Evolutionary conservation across 35 echinoderm and acorn worm genomes (phyloP).

Genomic region (Eucidaris tribuloides): DNA sequence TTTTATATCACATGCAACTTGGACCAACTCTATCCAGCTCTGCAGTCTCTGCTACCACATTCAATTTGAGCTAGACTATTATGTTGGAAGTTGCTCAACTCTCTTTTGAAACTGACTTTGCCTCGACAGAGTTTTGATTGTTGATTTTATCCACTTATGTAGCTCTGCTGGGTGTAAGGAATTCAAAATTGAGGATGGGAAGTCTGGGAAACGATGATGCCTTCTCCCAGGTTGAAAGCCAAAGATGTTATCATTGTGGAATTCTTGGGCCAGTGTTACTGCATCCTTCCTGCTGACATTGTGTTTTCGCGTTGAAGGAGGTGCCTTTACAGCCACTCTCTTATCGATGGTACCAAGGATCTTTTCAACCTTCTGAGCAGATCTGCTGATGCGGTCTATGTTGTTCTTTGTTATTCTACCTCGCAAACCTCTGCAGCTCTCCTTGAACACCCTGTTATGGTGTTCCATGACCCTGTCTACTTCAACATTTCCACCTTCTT

Average conservation of each 20-base stretch:
- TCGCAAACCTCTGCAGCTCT: conserved; percentile 11
- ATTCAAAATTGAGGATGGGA: conserved; percentile 10
- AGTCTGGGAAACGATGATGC: conserved; percentile 27
- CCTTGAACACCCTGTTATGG: conserved; percentile 61
- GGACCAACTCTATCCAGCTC: too few species aligned
- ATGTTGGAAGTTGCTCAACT: too few species aligned
- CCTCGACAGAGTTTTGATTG: too few species aligned
- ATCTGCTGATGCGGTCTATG: conserved; percentile 42
- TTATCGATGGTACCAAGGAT: too few species aligned
- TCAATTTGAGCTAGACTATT: too few species aligned
- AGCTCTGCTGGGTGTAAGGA: background rate
- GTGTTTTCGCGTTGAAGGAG: too few species aligned
- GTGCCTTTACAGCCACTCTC: too few species aligned
- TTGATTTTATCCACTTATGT: too few species aligned
- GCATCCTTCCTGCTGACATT: conserved; percentile 3
- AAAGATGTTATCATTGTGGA: conserved; percentile 25
- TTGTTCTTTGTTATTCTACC: conserved; percentile 41
- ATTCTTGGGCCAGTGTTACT: conserved; percentile 1
- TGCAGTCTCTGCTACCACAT: too few species aligned
- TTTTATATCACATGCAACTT: too few species aligned
- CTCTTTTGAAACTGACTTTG: too few species aligned
- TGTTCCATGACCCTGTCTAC: conserved; percentile 57
- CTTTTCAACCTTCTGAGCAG: too few species aligned
- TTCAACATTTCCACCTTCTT: conserved; percentile 40
- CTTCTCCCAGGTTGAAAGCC: conserved; percentile 30